Percentiles rank a stretch among this genome's conserved stretches.
Evolutionary conservation across 2,797 vertebrate species (phyloP).

Genomic region (Chelon labrosus): DNA sequence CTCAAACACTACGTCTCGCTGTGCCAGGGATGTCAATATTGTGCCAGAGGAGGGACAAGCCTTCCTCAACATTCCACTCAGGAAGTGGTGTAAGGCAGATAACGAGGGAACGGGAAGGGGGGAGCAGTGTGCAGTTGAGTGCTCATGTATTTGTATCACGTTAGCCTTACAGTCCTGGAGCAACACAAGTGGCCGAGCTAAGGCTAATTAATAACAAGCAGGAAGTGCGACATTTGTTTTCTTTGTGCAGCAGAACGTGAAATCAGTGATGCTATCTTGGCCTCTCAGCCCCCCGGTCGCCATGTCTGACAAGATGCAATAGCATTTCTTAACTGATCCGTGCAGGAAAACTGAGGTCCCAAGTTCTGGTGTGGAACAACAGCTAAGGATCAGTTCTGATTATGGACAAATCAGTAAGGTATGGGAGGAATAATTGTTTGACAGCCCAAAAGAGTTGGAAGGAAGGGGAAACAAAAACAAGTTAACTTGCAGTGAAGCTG

Average conservation of each 20-base stretch:
- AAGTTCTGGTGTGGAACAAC: slow-evolving; percentile 35
- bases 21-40: slow-evolving; percentile 62
- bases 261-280: slow-evolving; percentile 90
- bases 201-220: slow-evolving; percentile 86
- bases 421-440: no score
- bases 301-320: slow-evolving; percentile 49
- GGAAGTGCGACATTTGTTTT: slow-evolving; percentile 89
- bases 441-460: no score
- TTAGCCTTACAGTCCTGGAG: slow-evolving; percentile 48
- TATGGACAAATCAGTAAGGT: not conserved
- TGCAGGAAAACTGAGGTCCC: slow-evolving; percentile 25
- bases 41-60: slow-evolving; percentile 62
- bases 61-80: slow-evolving; percentile 67
- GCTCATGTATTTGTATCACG: slow-evolving; percentile 13
- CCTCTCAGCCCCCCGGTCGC: slow-evolving; percentile 87
- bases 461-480: no score
- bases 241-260: slow-evolving; percentile 86
- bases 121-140: slow-evolving; percentile 1
- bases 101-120: slow-evolving; percentile 54
- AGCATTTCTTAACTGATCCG: slow-evolving; percentile 17
- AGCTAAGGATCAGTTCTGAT: not conserved
- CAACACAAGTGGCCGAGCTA: slow-evolving; percentile 39
- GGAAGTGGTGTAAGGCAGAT: slow-evolving; percentile 79
- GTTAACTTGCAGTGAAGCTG: no score
- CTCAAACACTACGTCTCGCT: slow-evolving; percentile 22